Conservation (phyloP, 2,797 vertebrate genomes). For the Cygnus olor region DNA sequence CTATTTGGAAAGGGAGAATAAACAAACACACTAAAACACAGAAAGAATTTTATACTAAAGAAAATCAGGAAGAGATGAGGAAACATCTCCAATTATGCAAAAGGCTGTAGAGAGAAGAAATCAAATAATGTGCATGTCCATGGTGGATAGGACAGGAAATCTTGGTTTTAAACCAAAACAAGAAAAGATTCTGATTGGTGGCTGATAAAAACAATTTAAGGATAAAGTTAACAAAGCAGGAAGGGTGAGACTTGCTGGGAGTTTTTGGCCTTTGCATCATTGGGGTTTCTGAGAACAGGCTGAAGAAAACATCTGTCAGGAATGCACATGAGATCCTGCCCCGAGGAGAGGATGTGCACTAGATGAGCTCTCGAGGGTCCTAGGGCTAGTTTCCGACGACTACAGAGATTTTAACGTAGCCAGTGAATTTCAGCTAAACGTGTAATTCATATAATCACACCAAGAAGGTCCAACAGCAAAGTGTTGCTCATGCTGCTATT, state of each 20-base stretch:
- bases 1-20: not conserved
- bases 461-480: not conserved
- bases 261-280: not conserved
- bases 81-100: not conserved
- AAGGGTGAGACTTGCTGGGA: not conserved
- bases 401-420: not conserved
- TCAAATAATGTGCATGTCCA: not conserved
- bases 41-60: not conserved
- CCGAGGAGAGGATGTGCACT: not conserved
- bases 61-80: not conserved
- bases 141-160: not conserved
- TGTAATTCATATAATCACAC: fast-evolving
- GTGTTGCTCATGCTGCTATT: no score
- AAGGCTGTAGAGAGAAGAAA: not conserved
- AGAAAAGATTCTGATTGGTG: not conserved
- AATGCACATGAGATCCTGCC: not conserved
- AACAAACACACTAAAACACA: not conserved
- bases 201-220: not conserved
- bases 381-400: not conserved
- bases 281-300: not conserved
- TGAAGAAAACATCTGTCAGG: not conserved
- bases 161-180: not conserved
- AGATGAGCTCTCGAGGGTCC: not conserved
- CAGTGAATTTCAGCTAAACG: not conserved
- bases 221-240: not conserved